Percentiles rank a stretch among this genome's conserved stretches.
These are phyloP conservation scores for Nixonia krombeini DNA, from an alignment of 1,140 invertebrate genomes.

Conservation along the genomic window DNA sequence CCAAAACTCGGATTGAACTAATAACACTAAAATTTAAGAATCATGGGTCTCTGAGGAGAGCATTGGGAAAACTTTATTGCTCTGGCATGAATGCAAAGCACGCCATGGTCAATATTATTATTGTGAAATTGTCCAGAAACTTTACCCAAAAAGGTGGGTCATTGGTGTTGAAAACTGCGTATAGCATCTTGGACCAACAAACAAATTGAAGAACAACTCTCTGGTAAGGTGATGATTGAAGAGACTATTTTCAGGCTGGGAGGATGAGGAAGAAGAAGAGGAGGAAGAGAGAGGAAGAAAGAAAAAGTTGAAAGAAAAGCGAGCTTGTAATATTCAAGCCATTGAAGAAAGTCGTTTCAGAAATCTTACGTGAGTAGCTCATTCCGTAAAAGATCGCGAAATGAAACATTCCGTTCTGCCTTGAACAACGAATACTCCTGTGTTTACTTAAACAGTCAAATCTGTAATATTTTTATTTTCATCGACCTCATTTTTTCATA, in stretches of 20 bases:
- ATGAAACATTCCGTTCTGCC: no score
- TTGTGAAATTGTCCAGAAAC: slow-evolving; percentile 17
- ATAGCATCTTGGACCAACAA: slow-evolving; percentile 18
- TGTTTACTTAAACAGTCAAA: no score
- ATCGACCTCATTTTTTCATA: no score
- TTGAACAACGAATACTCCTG: no score
- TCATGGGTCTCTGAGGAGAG: slow-evolving; percentile 26
- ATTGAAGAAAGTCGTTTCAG: no score
- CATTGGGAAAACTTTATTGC: slow-evolving; percentile 21
- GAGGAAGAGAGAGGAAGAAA: neutral
- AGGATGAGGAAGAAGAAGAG: neutral
- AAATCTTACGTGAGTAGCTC: no score
- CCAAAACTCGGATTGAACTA: slow-evolving; percentile 33
- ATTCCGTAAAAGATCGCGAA: no score
- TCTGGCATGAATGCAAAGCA: slow-evolving; percentile 25
- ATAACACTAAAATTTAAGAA: slow-evolving; percentile 36
- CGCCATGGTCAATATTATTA: slow-evolving; percentile 22
- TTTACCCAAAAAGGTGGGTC: slow-evolving; percentile 9
- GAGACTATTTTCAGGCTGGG: neutral
- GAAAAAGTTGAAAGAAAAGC: neutral
- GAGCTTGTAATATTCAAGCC: neutral
- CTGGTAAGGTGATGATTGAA: neutral
- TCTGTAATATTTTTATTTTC: no score
- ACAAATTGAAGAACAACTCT: slow-evolving; percentile 3
- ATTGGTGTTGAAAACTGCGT: slow-evolving; percentile 20